phyloP scores from a whole-genome alignment of 2,797 vertebrate species.

The Xenopus petersii region DNA sequence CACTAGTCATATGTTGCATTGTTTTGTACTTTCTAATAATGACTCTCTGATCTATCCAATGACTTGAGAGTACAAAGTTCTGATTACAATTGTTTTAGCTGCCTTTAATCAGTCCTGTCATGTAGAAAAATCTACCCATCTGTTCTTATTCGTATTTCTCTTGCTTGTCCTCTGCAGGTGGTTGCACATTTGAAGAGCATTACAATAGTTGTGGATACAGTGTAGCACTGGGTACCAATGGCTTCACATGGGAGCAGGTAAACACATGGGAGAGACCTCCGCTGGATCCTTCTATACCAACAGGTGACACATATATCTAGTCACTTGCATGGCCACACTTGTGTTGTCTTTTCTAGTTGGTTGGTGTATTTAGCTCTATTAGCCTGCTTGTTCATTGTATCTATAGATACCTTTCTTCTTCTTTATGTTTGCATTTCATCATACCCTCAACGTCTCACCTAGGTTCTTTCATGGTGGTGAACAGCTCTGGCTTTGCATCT shows the following conservation, averaged over 20 bases:
- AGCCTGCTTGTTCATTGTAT: neutral
- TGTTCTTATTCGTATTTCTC: neutral
- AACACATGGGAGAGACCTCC: conserved; percentile 94
- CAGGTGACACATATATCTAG: conserved; percentile 67
- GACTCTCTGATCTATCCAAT: no score
- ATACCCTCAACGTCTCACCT: no score
- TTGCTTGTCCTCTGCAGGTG: conserved; percentile 64
- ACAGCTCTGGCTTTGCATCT: conserved; percentile 86
- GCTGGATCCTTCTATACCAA: conserved; percentile 84
- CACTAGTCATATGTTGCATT: no score
- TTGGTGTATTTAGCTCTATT: neutral
- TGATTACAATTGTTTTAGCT: neutral
- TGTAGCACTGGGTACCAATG: conserved; percentile 90
- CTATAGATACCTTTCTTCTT: neutral
- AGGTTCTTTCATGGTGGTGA: conserved; percentile 97
- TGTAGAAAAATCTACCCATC: no score
- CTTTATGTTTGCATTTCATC: no score
- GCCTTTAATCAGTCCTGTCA: no score
- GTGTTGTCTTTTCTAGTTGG: neutral
- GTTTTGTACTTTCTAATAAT: no score
- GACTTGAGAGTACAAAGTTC: no score
- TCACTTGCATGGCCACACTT: neutral
- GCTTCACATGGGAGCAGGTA: conserved; percentile 95
- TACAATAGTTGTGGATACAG: conserved; percentile 93
- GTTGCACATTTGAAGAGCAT: conserved; percentile 91